Evolutionary conservation across 2,888 invertebrate species (phyloP), one percentile per base, ranked within the genome.

Genomic region (Bedellia somnulentella): DNA sequence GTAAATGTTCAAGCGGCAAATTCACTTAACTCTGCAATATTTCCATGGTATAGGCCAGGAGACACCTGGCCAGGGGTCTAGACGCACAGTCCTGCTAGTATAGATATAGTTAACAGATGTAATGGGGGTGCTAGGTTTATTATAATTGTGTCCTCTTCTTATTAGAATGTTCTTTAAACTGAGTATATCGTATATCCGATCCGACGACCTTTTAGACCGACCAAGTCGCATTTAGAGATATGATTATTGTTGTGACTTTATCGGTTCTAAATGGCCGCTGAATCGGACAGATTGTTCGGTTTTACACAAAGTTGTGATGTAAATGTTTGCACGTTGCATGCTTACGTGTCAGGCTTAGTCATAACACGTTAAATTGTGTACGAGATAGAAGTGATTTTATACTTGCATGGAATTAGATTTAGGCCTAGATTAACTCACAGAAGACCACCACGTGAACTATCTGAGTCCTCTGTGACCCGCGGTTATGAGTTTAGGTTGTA

Each of bases 401-500:
- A 50, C 50, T 58, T 60, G 62, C 63, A 63, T 64, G 59, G 58
- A 54, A 44, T 52, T 61, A 62, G 58, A 46, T 36, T 52, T 64
- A 64, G 56, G 47, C 44, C 42, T 66, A 62, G 60, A 52, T 40
- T 54, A 55, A 52, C 44, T 45, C 44, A 37, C n/a, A n/a, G n/a
- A n/a, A n/a, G n/a, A n/a, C n/a, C n/a, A n/a, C n/a, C n/a, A n/a
- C n/a, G n/a, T n/a, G n/a, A n/a, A n/a, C n/a, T n/a, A n/a, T n/a
- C n/a, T n/a, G n/a, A n/a, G n/a, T n/a, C n/a, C n/a, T n/a, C n/a
- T n/a, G n/a, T n/a, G n/a, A n/a, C n/a, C n/a, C n/a, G n/a, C n/a
- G n/a, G n/a, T n/a, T n/a, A n/a, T n/a, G n/a, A n/a, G n/a, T n/a
- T n/a, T n/a, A n/a, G n/a, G n/a, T n/a, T n/a, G n/a, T n/a, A n/a